Evolutionary conservation across 2,113 vertebrate species (phyloP).

Genomic region (Menidia beryllina): DNA sequence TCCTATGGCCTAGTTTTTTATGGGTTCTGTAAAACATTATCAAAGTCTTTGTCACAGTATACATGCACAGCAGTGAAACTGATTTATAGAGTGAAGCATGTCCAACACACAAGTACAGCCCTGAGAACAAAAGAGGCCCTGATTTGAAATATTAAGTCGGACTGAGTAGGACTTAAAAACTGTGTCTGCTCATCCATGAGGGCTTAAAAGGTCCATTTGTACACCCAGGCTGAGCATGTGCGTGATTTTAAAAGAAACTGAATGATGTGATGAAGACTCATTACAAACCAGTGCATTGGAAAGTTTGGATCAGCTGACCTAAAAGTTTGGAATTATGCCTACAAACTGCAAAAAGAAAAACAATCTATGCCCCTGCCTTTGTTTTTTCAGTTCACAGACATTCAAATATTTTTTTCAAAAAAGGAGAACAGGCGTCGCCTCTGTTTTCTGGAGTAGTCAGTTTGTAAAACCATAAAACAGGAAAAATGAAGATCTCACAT

Average conservation of each 20-base stretch:
- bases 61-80: no score
- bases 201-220: no score
- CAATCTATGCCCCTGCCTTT: neutral
- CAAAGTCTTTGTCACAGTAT: neutral
- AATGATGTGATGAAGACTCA: no score
- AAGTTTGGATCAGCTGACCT: neutral
- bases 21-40: neutral
- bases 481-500: neutral
- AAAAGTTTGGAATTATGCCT: neutral
- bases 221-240: neutral
- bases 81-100: no score
- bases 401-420: no score
- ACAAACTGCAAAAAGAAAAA: neutral
- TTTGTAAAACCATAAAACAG: neutral
- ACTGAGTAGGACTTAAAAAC: neutral
- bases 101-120: no score
- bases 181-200: no score
- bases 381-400: no score
- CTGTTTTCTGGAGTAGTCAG: neutral
- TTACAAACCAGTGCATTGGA: neutral
- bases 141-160: neutral
- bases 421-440: no score
- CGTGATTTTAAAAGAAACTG: no score
- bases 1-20: neutral
- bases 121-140: neutral